These are phyloP conservation scores for Operophtera brumata DNA, from an alignment of 2,888 invertebrate species.

Conservation along the genomic window DNA sequence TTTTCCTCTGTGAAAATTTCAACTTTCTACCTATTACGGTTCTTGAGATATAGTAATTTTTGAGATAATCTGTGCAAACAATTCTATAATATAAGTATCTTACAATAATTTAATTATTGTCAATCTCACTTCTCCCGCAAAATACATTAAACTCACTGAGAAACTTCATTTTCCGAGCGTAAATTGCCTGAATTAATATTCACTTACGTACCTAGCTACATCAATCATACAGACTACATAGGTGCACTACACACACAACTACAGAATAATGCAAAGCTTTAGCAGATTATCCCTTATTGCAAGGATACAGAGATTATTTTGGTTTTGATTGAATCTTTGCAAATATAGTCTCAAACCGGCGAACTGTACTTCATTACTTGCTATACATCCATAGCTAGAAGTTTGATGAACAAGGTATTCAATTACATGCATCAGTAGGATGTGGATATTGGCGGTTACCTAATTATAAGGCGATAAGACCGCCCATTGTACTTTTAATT, in stretches of 20 bases:
- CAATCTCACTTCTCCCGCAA: too few relatives aligned
- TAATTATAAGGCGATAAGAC: too few relatives aligned
- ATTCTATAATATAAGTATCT: too few relatives aligned
- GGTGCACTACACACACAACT: slow-evolving; percentile 5
- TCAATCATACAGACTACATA: slow-evolving; percentile 40
- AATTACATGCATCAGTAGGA: slow-evolving; percentile 9
- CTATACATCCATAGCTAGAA: slow-evolving; percentile 1
- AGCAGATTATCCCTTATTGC: slow-evolving; percentile 3
- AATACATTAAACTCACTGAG: slow-evolving; percentile 28
- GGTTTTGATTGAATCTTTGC: neutral
- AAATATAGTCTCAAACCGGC: slow-evolving; percentile 1
- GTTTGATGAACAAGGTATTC: slow-evolving; percentile 6
- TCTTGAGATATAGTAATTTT: too few relatives aligned
- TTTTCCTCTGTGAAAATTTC: too few relatives aligned
- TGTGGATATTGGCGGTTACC: neutral
- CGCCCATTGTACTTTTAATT: too few relatives aligned
- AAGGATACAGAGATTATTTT: neutral
- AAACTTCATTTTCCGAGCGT: slow-evolving; percentile 28
- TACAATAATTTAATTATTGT: too few relatives aligned
- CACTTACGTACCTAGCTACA: slow-evolving; percentile 32
- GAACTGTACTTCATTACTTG: neutral
- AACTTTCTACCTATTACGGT: too few relatives aligned
- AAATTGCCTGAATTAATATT: slow-evolving; percentile 31
- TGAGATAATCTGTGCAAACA: too few relatives aligned
- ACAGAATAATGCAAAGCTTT: neutral